Base-by-base conservation (phyloP, 2,797 vertebrate species). In the Etheostoma nigrum region DNA sequence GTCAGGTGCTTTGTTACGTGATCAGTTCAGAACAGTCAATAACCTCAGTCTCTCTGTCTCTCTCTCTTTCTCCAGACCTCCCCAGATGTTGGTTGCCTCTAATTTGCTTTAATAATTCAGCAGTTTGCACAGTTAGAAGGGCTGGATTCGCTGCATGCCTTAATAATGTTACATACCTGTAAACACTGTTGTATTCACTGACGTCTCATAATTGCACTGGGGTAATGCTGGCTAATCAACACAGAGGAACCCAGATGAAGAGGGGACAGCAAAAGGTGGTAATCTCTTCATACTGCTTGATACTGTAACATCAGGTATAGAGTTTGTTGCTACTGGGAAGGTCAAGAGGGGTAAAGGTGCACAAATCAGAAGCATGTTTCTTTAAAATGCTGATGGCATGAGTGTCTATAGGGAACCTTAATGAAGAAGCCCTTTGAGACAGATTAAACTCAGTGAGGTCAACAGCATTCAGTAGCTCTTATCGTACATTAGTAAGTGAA, bases 61-160 rank as follows among this genome's bases (percentile, higher is more conserved):
- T 52, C 42, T 66, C 5, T 72, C 2, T 67, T 4, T 58, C 40
- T 45, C 59, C 60, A 74, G 73, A 76, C 64, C 69, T 81, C 67
- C 68, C 52, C 45, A 74, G 61, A 86, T 79, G 70, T 79, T 73
- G 74, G 81, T 82, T 83, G 75, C 82, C 76, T 87, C 68, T 82
- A 85, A 85, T 84, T 90, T 81, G 55, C 82, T 90, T 90, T 83
- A 91, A 91, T 93, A 92, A 91, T 91, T 93, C 78, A 92, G 73
- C 52, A 87, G 83, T 79, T 63, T 80, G 71, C 79, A 86, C 86
- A 74, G 82, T 80, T 83, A 85, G 74, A 54, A 67, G 70, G 60
- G 64, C 67, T 79, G 82, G 60, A 79, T 74, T 82, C 21, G 2
- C 83, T 59, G 73, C 67, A 57, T 45, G 74, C 58, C 74, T 70